Evolutionary conservation across 2,888 invertebrate species (phyloP).

Genomic region (Heliconius charithonia): DNA sequence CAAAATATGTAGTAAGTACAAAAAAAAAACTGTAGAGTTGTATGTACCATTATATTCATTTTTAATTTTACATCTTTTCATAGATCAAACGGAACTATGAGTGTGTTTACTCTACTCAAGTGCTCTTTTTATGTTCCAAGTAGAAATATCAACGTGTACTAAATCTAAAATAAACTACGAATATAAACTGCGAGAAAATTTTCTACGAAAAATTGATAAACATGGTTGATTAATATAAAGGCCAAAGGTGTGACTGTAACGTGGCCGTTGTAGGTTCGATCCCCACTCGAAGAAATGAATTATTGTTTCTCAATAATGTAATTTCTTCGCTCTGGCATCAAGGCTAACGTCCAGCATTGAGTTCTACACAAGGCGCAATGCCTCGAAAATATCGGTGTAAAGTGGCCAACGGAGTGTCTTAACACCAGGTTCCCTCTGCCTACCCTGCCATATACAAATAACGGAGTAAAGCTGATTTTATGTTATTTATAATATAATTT

Average conservation of each 20-base stretch:
- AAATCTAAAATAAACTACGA: conserved; percentile 18
- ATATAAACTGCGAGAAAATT: background rate
- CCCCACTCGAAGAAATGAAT: too few species aligned
- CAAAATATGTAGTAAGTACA: background rate
- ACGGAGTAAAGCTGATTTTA: too few species aligned
- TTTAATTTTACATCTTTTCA: conserved; percentile 32
- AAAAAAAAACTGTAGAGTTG: background rate
- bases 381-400: too few species aligned
- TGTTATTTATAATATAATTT: background rate
- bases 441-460: too few species aligned
- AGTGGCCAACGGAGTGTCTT: too few species aligned
- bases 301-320: too few species aligned
- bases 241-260: too few species aligned
- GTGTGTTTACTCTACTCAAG: conserved; percentile 33
- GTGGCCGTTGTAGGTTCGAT: too few species aligned
- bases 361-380: too few species aligned
- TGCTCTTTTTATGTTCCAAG: conserved; percentile 33
- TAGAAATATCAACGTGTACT: conserved; percentile 20
- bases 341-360: too few species aligned
- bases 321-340: too few species aligned
- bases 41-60: background rate
- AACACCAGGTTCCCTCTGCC: too few species aligned
- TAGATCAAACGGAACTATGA: conserved; percentile 42
- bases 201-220: conserved; percentile 11
- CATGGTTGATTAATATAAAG: conserved; percentile 2